Base-by-base conservation (phyloP, 2,888 invertebrate species). In the Ectemnius continuus region DNA sequence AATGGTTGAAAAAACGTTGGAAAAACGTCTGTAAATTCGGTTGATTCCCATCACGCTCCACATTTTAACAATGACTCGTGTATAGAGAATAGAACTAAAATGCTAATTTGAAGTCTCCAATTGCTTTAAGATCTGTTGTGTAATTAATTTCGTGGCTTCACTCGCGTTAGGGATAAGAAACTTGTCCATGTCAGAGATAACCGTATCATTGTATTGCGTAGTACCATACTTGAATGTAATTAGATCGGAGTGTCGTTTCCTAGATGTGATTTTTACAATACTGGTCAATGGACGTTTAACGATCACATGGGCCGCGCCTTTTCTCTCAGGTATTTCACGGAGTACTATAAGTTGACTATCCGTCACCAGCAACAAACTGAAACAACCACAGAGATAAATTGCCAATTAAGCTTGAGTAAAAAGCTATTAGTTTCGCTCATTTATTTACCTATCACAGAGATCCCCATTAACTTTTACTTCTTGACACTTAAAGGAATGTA, bases 211-310 rank as follows among this genome's bases (percentile, higher is more conserved):
- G 73, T 85, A 86, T 88, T 96, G 95, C 2, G 95, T 95, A 70
- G 95, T 93, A 4, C 98, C 98, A 90, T 99, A 99, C 90, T 98
- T 98, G 91, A 99, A 99, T 0, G 99, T 99, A 77, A 99, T 98
- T 84, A 99, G 92, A 91, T 99, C 98, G 0, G 99, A 98, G 90
- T 97, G 96, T 70, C 96, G 94, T 90, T 98, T 98, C 90, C 98
- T 97, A 13, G 98, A 98, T 0, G 99, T 99, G 76, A 99, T 99
- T 92, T 97, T 98, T 8, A 99, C 97, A 84, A 99, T 97, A 64
- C 97, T 96, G 2, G 97, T 95, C 67, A 99, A 92, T 0, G 97
- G 96, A 68, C 98, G 94, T 76, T 97, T 94, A 0, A 97, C 96
- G 87, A 97, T 95, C 0, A 99, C 94, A 89, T 96, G 95, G 0